phyloP scores from a whole-genome alignment of 2,113 vertebrate species.

The Tylochromis polylepis region DNA sequence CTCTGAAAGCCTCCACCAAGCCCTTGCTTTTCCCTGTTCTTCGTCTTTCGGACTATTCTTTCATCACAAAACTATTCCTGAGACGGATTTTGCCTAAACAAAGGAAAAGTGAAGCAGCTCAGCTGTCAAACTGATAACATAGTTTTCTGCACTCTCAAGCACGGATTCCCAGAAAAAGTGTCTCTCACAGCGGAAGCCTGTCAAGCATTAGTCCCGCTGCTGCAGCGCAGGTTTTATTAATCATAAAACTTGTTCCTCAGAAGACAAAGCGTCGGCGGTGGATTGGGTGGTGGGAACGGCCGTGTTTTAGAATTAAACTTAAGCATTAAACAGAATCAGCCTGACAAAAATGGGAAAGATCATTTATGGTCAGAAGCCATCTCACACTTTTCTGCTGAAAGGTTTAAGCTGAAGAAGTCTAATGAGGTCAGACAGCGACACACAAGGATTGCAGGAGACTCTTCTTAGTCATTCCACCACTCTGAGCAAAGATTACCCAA shows the following conservation, averaged over 20 bases:
- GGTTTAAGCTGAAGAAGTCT: slow-evolving; percentile 4
- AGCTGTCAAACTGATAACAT: slow-evolving; percentile 66
- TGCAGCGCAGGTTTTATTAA: slow-evolving; percentile 35
- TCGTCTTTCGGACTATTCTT: slow-evolving; percentile 40
- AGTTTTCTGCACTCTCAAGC: slow-evolving; percentile 60
- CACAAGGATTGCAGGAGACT: background rate
- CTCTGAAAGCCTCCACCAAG: background rate
- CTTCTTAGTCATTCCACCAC: slow-evolving; percentile 20
- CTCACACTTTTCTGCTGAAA: slow-evolving; percentile 3
- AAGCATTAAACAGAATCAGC: background rate
- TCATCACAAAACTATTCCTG: slow-evolving; percentile 41
- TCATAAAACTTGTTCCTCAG: slow-evolving; percentile 19
- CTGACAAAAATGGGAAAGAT: background rate
- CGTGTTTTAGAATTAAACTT: slow-evolving; percentile 14
- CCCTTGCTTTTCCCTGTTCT: slow-evolving; percentile 14
- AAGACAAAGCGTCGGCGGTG: background rate
- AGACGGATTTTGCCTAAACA: slow-evolving; percentile 54
- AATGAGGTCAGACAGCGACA: slow-evolving; percentile 21
- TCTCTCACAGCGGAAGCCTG: slow-evolving; percentile 43
- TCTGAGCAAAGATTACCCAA: slow-evolving; percentile 30
- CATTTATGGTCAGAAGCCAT: background rate
- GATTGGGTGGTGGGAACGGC: background rate
- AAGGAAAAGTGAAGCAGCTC: slow-evolving; percentile 58
- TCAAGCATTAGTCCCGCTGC: slow-evolving; percentile 12
- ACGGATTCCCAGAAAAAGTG: slow-evolving; percentile 40